Conservation (phyloP, 1,140 invertebrate genomes). For the Sipha flava region DNA sequence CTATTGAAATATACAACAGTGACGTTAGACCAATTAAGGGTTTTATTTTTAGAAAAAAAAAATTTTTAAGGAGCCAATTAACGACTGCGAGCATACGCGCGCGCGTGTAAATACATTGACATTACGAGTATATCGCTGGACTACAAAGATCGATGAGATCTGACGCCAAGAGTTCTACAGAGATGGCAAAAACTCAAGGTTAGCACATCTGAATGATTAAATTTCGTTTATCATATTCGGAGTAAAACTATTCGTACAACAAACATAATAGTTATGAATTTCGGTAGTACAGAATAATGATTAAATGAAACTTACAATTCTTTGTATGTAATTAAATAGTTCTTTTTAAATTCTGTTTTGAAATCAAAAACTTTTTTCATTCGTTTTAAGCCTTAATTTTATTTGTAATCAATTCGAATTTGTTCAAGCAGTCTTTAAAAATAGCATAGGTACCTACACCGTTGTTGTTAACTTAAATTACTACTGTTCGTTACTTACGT, state of each 20-base stretch:
- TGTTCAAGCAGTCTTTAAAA: too few relatives aligned
- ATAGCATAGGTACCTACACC: too few relatives aligned
- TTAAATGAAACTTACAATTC: too few relatives aligned
- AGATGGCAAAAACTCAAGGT: constrained; percentile 5
- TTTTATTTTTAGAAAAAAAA: constrained; percentile 18
- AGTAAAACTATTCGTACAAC: not conserved
- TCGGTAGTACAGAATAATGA: too few relatives aligned
- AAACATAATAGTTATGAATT: too few relatives aligned
- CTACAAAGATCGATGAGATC: not conserved
- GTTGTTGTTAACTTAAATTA: too few relatives aligned
- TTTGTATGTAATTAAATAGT: too few relatives aligned
- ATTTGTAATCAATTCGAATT: too few relatives aligned
- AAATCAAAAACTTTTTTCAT: too few relatives aligned
- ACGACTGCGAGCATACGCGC: not conserved
- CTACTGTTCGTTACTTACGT: too few relatives aligned
- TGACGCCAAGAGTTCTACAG: not conserved
- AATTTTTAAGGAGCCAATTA: constrained; percentile 2
- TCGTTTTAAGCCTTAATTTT: too few relatives aligned
- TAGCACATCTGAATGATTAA: not conserved
- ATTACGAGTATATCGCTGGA: not conserved
- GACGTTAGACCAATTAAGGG: constrained; percentile 14
- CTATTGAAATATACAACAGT: not conserved
- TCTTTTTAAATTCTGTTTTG: too few relatives aligned
- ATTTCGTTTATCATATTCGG: not conserved
- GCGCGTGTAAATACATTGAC: not conserved